Conservation (phyloP, 2,888 invertebrate genomes). For the Hirtodrosophila duncani region DNA sequence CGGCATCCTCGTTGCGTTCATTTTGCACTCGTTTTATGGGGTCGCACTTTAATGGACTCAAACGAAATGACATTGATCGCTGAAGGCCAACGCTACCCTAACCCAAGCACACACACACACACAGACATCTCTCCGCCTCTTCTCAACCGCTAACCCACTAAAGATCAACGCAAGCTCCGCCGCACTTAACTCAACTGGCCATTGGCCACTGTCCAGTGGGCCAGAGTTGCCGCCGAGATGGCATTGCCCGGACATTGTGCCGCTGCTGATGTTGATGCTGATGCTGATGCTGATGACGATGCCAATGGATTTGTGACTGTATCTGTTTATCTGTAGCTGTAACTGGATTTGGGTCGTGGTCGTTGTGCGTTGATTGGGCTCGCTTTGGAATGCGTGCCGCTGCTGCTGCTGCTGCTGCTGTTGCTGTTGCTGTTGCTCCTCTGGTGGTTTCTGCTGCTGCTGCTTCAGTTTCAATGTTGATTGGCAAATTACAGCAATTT, state of each 20-base stretch:
- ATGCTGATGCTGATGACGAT: no score
- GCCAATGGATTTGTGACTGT: not conserved
- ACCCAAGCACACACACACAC: constrained; percentile 7
- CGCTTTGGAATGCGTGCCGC: not conserved
- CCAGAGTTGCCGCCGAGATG: no score
- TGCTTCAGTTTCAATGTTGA: constrained; percentile 67
- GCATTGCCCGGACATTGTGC: no score
- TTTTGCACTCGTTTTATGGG: constrained; percentile 43
- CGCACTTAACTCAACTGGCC: no score
- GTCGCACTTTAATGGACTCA: constrained; percentile 66
- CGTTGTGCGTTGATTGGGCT: constrained; percentile 45
- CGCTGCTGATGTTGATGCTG: no score
- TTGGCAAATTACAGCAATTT: constrained; percentile 72
- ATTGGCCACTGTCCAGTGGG: no score
- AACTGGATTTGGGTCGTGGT: constrained; percentile 68
- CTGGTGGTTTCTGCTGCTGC: no score
- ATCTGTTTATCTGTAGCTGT: constrained; percentile 16
- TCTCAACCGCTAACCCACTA: no score
- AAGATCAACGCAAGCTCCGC: no score
- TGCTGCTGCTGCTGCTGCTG: constrained; percentile 5
- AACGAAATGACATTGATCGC: constrained; percentile 75
- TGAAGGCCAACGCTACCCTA: constrained; percentile 65
- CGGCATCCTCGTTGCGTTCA: constrained; percentile 13
- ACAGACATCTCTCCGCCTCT: no score
- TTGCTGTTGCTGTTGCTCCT: constrained; percentile 16